Base-by-base conservation (phyloP, 2,888 invertebrate species). In the Biston betularia region DNA sequence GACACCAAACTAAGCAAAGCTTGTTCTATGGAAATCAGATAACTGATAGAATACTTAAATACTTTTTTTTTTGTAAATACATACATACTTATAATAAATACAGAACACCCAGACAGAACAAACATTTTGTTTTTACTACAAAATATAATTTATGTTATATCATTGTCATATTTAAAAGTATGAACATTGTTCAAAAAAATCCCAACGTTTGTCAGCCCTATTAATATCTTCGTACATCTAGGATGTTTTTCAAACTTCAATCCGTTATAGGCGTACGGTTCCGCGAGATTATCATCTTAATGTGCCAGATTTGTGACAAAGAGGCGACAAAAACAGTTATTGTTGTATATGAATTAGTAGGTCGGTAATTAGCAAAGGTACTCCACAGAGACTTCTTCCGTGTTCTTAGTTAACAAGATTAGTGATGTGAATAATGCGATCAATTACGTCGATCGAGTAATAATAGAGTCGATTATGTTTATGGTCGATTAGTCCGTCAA, bases 401-500 rank as follows among this genome's bases (percentile, higher is more conserved):
- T 44, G 4, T 59, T 59, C 40, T n/a, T 14, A 46, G 35, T 10
- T 59, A 59, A 49, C 38, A 44, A 14, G 50, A 55, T 65, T 60
- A 65, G 56, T 46, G 66, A 66, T 44, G 61, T 57, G 48, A 53
- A 54, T 58, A 62, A 66, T 53, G 44, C 46, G 57, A 66, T 66
- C 62, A 66, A 66, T 66, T 62, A 62, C 48, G 44, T 61, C 53
- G 61, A 57, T 61, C 52, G 57, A 66, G 61, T 57, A 15, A 60
- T 62, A 57, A 57, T 56, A 38, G 49, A 61, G 14, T 62, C 66
- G 66, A 62, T 66, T 66, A 62, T 62, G 66, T 66, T 71, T 71
- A 73, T 68, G 69, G 73, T 73, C 69, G 61, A 69, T 65, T 68
- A 65, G 60, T 14, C 53, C 54, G 65, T 60, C 38, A 57, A 44